Base-by-base conservation (phyloP, 2,888 invertebrate genomes). In the Tridacna crocea region DNA sequence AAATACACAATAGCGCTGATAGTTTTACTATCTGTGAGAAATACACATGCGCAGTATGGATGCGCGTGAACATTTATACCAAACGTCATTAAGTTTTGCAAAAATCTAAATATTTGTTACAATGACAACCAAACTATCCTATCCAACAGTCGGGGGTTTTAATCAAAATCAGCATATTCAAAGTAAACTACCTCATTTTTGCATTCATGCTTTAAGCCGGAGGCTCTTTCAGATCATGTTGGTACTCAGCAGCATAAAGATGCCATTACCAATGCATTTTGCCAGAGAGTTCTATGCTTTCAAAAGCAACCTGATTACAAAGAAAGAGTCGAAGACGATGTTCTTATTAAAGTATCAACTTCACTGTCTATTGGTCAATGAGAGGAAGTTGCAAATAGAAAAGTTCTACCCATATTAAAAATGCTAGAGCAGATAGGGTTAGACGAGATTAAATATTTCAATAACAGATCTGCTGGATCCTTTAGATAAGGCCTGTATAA, bases 371-470 rank as follows among this genome's bases (percentile, higher is more conserved):
- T 61, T 60, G 0, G 72, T 3, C 13, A 46, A 0, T 72, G 72
- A 72, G 72, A 77, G 46, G 77, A 77, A 77, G 11, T 77, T 26
- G 47, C 77, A 22, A 77, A 77, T 46, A 77, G 46, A 24, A 77
- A 77, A 47, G 27, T 46, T n/a, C 55, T 13, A 27, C 58, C 72
- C 11, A 26, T 77, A 4, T 60, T 72, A 61, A 46, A 72, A 12
- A 36, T 77, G 8, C 2, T 72, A 47, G 60, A 77, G 36, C 12
- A 77, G 19, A 61, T 77, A 61, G 77, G 77, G 3, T 36, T 77
- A n/a, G 26, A 55, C 4, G 77, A 77, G 10, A 58, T 77, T 17
- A 77, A 46, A 60, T 27, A 77, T 77, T 77, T 77, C 55, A 2
- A 77, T n/a, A 46, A 58, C 46, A 11, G 60, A 10, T 77, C 77